Conservation (phyloP, 2,888 invertebrate species). For the Trichogramma dendrolimi region DNA sequence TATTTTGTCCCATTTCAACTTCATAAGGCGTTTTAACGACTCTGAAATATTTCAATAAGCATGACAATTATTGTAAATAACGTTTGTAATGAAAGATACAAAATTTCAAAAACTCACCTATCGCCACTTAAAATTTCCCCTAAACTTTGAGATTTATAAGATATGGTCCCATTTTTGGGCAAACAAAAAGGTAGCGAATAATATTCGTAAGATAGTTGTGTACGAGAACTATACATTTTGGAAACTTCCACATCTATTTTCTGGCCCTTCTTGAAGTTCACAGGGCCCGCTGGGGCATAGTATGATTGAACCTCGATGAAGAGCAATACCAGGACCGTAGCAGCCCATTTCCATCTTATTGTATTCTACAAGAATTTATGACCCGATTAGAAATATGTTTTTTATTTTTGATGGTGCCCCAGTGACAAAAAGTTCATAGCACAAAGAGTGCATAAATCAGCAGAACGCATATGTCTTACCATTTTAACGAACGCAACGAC, state of each 20-base stretch:
- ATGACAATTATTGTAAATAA: neutral
- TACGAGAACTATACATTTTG: slow-evolving; percentile 95
- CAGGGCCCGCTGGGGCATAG: slow-evolving; percentile 96
- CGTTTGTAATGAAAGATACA: neutral
- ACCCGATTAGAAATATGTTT: slow-evolving; percentile 8
- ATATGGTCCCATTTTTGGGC: slow-evolving; percentile 77
- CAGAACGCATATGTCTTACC: slow-evolving; percentile 10
- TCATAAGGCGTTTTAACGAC: slow-evolving; percentile 96
- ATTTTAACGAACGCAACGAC: neutral
- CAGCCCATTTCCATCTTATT: slow-evolving; percentile 37
- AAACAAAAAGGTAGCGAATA: slow-evolving; percentile 91
- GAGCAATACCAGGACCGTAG: slow-evolving; percentile 32
- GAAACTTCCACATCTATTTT: slow-evolving; percentile 95
- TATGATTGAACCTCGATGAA: slow-evolving; percentile 56
- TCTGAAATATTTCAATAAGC: slow-evolving; percentile 49
- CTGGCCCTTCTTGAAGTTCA: slow-evolving; percentile 83
- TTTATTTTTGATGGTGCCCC: neutral
- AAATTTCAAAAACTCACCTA: slow-evolving; percentile 39
- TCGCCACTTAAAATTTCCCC: slow-evolving; percentile 97
- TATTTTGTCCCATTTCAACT: slow-evolving; percentile 76
- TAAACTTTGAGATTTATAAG: slow-evolving; percentile 93
- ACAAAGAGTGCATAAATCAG: neutral
- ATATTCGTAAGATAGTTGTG: slow-evolving; percentile 96
- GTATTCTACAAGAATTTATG: slow-evolving; percentile 35
- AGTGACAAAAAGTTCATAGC: neutral